These are phyloP conservation scores for Typhlomys cinereus DNA, from an alignment of 2,113 vertebrate species.

Conservation along the genomic window DNA sequence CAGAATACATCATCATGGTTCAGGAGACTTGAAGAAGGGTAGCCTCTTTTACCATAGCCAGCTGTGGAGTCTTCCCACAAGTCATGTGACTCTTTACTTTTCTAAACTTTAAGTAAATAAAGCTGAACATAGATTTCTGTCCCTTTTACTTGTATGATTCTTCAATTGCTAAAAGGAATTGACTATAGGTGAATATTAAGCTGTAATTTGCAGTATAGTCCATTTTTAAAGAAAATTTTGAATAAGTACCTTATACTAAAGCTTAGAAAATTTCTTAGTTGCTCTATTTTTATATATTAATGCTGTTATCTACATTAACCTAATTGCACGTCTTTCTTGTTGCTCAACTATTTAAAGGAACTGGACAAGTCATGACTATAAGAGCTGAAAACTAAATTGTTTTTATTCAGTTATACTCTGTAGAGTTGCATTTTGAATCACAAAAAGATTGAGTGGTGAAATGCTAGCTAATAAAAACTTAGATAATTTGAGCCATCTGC, in stretches of 20 bases:
- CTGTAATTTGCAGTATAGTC: background rate
- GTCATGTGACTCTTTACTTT: background rate
- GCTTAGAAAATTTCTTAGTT: conserved; percentile 35
- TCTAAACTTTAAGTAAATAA: background rate
- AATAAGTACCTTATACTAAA: background rate
- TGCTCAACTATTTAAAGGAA: background rate
- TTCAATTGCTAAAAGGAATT: background rate
- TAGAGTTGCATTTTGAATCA: conserved; percentile 38
- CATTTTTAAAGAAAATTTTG: conserved; percentile 5
- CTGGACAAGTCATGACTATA: conserved; percentile 31
- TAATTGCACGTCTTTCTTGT: background rate
- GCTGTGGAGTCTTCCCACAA: background rate
- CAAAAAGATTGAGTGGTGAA: background rate
- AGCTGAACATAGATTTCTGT: background rate
- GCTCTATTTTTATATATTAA: conserved; percentile 7
- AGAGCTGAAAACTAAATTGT: background rate
- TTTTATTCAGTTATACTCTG: conserved; percentile 57
- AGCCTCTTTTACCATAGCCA: background rate
- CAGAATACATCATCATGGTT: background rate
- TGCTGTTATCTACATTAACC: background rate
- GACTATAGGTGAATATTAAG: conserved; percentile 14
- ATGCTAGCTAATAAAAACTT: conserved; percentile 45
- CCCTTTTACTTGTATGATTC: background rate
- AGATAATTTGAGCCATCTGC: conserved; percentile 65
- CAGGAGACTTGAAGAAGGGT: background rate